Conservation (phyloP, 2,888 invertebrate genomes). For the Ectobius pallidus region DNA sequence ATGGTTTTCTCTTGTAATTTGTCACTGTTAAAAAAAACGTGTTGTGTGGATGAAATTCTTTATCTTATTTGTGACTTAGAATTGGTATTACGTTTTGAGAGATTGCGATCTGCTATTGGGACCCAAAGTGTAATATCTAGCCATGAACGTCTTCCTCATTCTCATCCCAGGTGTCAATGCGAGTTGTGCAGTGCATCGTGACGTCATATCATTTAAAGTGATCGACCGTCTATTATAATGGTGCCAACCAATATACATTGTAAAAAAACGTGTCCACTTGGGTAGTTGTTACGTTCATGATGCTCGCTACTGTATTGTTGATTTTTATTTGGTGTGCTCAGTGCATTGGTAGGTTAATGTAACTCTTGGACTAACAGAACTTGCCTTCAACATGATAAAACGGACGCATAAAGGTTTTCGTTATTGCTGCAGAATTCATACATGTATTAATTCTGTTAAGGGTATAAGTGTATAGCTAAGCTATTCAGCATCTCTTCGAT, state of each 20-base stretch:
- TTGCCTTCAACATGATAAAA: conserved; percentile 31
- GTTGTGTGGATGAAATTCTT: neutral
- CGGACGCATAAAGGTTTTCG: too few relatives aligned
- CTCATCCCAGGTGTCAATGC: conserved; percentile 16
- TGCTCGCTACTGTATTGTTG: neutral
- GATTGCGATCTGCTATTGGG: conserved; percentile 39
- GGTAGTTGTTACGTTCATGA: conserved; percentile 11
- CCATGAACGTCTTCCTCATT: conserved; percentile 41
- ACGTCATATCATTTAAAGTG: conserved; percentile 26
- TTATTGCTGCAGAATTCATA: too few relatives aligned
- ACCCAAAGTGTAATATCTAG: conserved; percentile 29
- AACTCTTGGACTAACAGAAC: conserved; percentile 22
- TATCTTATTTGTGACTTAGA: neutral
- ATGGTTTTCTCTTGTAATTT: neutral
- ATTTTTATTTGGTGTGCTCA: conserved; percentile 36
- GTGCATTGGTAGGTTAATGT: conserved; percentile 38
- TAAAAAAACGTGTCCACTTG: conserved; percentile 14
- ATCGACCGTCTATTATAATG: conserved; percentile 12
- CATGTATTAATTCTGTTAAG: too few relatives aligned
- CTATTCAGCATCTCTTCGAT: too few relatives aligned
- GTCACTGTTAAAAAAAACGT: neutral
- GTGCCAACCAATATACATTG: conserved; percentile 16
- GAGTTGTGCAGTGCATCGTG: neutral
- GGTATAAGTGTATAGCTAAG: too few relatives aligned
- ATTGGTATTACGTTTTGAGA: conserved; percentile 24